phyloP scores from a whole-genome alignment of 2,113 vertebrate species.

The Ifrita kowaldi region DNA sequence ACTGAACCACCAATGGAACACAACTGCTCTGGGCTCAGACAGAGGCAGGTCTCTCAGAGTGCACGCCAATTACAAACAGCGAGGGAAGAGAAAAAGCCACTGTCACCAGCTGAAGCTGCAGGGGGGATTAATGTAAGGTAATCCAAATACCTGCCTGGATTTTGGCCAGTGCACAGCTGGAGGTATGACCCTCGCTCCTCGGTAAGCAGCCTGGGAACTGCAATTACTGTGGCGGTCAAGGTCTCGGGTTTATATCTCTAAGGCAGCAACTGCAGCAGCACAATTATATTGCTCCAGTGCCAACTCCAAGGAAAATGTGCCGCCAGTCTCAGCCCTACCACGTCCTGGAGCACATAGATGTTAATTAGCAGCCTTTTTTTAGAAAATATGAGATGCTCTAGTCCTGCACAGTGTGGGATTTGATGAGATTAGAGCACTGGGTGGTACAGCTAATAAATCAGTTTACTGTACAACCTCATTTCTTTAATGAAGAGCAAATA shows the following conservation, averaged over 20 bases:
- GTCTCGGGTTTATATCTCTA: not conserved
- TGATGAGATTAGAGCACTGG: conserved; percentile 19
- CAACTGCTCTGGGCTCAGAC: not conserved
- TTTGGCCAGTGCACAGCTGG: not conserved
- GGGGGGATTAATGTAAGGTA: not conserved
- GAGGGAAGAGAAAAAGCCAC: not conserved
- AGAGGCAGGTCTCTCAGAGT: not conserved
- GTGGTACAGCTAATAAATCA: conserved; percentile 25
- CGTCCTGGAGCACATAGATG: not conserved
- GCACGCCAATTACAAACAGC: not conserved
- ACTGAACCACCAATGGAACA: not conserved
- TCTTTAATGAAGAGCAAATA: conserved; percentile 37
- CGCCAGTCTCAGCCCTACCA: not conserved
- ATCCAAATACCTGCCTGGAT: conserved; percentile 29
- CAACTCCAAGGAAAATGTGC: not conserved
- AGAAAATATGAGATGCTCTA: conserved; percentile 8
- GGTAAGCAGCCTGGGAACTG: not conserved
- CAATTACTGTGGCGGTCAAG: not conserved
- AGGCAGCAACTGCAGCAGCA: not conserved
- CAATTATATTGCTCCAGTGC: not conserved
- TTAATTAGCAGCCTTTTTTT: conserved; percentile 3
- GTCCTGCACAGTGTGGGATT: conserved; percentile 3
- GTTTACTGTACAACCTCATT: conserved; percentile 28
- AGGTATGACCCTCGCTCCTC: not conserved
- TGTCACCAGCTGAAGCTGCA: not conserved